Conservation (phyloP, 1,140 invertebrate species). For the Drosophila grimshawi region DNA sequence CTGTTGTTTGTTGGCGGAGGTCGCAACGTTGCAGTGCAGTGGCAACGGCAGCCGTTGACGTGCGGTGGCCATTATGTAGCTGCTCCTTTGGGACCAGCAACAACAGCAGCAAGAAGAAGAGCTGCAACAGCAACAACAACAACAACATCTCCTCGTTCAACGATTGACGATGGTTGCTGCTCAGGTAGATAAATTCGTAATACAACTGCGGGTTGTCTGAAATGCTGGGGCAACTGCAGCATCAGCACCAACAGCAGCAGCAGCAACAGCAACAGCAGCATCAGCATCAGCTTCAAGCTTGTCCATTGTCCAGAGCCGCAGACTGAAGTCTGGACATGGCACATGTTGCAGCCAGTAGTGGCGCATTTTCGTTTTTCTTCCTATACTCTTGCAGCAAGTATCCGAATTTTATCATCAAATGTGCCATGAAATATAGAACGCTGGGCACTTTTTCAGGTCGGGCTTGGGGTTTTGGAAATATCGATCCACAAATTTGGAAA, state of each 20-base stretch:
- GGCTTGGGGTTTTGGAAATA: no score
- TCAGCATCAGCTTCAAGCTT: slow-evolving; percentile 22
- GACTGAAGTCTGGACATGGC: slow-evolving; percentile 46
- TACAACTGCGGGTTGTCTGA: slow-evolving; percentile 61
- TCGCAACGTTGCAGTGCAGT: slow-evolving; percentile 42
- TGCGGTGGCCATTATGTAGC: slow-evolving; percentile 79
- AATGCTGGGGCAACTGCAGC: slow-evolving; percentile 42
- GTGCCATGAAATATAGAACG: not conserved
- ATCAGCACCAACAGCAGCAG: slow-evolving; percentile 5
- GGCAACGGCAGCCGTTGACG: slow-evolving; percentile 45
- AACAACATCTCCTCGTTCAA: slow-evolving; percentile 57
- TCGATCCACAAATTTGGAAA: no score
- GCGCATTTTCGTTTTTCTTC: slow-evolving; percentile 29
- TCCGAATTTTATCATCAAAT: not conserved
- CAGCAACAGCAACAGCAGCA: slow-evolving; percentile 2
- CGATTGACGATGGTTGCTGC: slow-evolving; percentile 79
- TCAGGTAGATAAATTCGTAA: slow-evolving; percentile 82
- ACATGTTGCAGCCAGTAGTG: slow-evolving; percentile 55
- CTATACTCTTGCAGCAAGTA: slow-evolving; percentile 4
- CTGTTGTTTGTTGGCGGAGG: slow-evolving; percentile 15
- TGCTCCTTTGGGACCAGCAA: slow-evolving; percentile 52
- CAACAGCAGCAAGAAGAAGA: slow-evolving; percentile 44
- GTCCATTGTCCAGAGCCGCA: slow-evolving; percentile 37
- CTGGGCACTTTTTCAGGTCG: not conserved
- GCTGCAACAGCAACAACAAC: slow-evolving; percentile 33